phyloP scores from a whole-genome alignment of 2,797 vertebrate species.

The Sebastes nivosus region DNA sequence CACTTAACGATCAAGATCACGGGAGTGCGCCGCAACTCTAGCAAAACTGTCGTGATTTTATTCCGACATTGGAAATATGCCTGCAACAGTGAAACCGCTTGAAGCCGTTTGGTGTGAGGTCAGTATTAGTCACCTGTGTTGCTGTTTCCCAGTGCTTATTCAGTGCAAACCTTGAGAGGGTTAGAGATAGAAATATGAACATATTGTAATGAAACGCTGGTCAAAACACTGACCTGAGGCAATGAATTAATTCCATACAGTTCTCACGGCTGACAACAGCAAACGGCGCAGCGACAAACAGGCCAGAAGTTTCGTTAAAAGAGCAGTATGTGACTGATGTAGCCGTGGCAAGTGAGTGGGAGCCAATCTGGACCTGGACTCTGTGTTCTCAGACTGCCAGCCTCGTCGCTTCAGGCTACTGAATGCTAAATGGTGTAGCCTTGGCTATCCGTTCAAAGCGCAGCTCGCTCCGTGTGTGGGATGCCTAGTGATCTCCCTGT shows the following conservation, averaged over 20 bases:
- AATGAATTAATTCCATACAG: conserved; percentile 34
- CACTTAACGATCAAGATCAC: fast-evolving
- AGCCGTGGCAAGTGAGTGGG: conserved; percentile 75
- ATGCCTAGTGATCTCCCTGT: conserved; percentile 74
- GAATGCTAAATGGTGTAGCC: conserved; percentile 73
- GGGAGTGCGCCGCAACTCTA: no score
- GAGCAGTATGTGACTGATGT: conserved; percentile 66
- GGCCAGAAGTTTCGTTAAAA: conserved; percentile 44
- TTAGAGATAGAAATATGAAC: conserved; percentile 9
- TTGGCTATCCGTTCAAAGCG: conserved; percentile 74
- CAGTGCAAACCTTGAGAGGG: conserved; percentile 13
- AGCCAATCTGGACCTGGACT: conserved; percentile 74
- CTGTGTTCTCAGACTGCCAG: conserved; percentile 75
- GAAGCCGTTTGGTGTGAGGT: neutral
- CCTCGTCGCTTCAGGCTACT: conserved; percentile 73
- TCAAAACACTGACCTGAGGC: conserved; percentile 44
- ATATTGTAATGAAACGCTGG: conserved; percentile 32
- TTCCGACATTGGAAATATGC: no score
- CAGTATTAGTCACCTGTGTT: conserved; percentile 3
- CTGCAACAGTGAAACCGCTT: no score
- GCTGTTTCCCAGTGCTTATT: neutral
- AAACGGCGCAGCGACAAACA: conserved; percentile 42
- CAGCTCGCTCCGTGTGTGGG: conserved; percentile 71
- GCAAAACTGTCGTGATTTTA: no score
- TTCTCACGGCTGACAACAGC: conserved; percentile 25